These are phyloP conservation scores for Protobothrops flavoviridis DNA, from an alignment of 2,113 vertebrate genomes.

Conservation along the genomic window DNA sequence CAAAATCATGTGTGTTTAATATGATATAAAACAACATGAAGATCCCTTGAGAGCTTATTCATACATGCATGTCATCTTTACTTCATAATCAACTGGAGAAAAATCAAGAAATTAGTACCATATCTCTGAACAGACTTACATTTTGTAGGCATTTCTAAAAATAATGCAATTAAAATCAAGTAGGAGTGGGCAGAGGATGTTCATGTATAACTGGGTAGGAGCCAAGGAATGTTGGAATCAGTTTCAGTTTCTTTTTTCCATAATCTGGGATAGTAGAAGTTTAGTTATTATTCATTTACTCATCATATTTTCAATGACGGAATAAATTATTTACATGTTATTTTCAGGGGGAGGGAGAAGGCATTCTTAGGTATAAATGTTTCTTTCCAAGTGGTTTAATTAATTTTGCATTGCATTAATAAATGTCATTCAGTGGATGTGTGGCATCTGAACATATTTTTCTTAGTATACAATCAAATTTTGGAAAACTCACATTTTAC, in stretches of 20 bases:
- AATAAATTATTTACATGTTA: constrained; percentile 13
- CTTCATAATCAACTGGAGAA: background rate
- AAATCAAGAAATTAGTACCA: background rate
- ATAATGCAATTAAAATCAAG: background rate
- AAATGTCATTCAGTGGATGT: background rate
- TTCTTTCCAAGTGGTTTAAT: background rate
- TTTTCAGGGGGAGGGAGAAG: constrained; percentile 20
- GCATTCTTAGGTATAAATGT: background rate
- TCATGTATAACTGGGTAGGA: background rate
- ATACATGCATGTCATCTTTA: background rate
- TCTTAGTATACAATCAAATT: background rate
- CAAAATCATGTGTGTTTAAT: background rate
- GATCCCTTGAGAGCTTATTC: no score
- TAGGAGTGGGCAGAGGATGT: background rate
- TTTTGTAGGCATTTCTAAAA: background rate
- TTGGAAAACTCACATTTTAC: background rate
- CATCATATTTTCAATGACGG: constrained; percentile 4
- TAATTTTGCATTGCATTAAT: background rate
- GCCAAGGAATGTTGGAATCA: background rate
- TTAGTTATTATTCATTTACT: background rate
- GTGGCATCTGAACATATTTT: background rate
- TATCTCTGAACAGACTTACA: background rate
- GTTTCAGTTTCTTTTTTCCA: background rate
- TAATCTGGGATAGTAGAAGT: background rate
- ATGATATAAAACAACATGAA: background rate